A percentile compares a stretch with the other conserved stretches of the same genome.
Evolutionary conservation across 1,140 invertebrate species (phyloP).

Genomic region (Eupristina koningsbergeri): DNA sequence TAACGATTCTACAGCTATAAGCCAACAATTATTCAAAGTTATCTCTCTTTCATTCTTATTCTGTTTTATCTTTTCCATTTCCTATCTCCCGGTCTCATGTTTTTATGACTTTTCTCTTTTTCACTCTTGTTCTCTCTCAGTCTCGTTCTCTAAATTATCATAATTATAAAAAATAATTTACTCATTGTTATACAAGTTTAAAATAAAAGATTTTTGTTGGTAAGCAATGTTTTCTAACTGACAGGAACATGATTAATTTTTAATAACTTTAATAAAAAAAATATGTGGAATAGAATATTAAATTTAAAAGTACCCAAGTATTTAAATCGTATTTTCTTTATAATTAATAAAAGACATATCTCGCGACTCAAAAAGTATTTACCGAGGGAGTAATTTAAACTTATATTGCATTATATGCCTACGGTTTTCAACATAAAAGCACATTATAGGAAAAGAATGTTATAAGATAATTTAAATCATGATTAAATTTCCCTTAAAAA

Average conservation of each 20-base stretch:
- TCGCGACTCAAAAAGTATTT: too few relatives aligned
- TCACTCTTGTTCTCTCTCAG: background rate
- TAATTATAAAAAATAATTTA: background rate
- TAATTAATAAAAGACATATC: too few relatives aligned
- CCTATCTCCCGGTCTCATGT: slow-evolving; percentile 35
- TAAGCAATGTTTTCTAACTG: background rate
- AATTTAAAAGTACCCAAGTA: too few relatives aligned
- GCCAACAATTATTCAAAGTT: slow-evolving; percentile 69
- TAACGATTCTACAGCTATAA: slow-evolving; percentile 63
- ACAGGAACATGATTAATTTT: background rate
- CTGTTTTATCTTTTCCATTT: slow-evolving; percentile 55
- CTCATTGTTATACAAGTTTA: background rate
- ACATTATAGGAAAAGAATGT: background rate
- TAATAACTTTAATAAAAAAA: background rate
- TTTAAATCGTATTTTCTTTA: too few relatives aligned
- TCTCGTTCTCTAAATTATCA: too few relatives aligned
- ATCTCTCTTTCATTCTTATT: slow-evolving; percentile 43
- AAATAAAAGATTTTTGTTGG: background rate
- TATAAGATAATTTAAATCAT: background rate
- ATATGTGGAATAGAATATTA: too few relatives aligned
- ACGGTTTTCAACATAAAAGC: background rate
- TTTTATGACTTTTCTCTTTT: slow-evolving; percentile 12
- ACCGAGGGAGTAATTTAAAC: too few relatives aligned
- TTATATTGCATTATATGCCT: too few relatives aligned
- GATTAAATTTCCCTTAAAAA: background rate